These are phyloP conservation scores for Centropus bengalensis DNA, from an alignment of 2,113 vertebrate species.

Conservation along the genomic window DNA sequence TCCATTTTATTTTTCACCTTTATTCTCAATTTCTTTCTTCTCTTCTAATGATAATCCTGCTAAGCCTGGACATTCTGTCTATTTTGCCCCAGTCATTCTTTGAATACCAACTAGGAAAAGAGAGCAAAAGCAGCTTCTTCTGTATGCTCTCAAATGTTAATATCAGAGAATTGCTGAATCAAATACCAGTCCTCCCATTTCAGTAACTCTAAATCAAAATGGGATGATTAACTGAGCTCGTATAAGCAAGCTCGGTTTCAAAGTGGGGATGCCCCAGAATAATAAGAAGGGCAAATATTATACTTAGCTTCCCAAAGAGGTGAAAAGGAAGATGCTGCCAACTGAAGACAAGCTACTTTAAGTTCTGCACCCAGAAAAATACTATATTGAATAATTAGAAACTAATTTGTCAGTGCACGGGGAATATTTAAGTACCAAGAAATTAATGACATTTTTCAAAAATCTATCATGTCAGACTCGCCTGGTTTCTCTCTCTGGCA, in stretches of 20 bases:
- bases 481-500: not conserved
- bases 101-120: constrained; percentile 15
- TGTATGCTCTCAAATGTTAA: not conserved
- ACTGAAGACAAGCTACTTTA: not conserved
- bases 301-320: not conserved
- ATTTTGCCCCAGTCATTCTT: not conserved
- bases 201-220: not conserved
- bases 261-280: not conserved
- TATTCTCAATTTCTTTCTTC: constrained; percentile 21
- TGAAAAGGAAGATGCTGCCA: not conserved
- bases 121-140: not conserved
- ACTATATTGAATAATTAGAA: not conserved
- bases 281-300: not conserved
- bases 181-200: not conserved
- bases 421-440: not conserved
- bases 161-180: not conserved
- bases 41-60: constrained; percentile 45
- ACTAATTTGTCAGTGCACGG: not conserved
- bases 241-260: not conserved
- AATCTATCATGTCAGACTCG: not conserved
- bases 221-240: not conserved
- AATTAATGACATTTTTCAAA: not conserved
- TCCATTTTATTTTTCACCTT: constrained; percentile 14
- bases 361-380: not conserved
- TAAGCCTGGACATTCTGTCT: constrained; percentile 23